A percentile compares a stretch with the other conserved stretches of the same genome.
Conservation (phyloP, 2,888 invertebrate genomes). For the Heliothis peltigera region DNA sequence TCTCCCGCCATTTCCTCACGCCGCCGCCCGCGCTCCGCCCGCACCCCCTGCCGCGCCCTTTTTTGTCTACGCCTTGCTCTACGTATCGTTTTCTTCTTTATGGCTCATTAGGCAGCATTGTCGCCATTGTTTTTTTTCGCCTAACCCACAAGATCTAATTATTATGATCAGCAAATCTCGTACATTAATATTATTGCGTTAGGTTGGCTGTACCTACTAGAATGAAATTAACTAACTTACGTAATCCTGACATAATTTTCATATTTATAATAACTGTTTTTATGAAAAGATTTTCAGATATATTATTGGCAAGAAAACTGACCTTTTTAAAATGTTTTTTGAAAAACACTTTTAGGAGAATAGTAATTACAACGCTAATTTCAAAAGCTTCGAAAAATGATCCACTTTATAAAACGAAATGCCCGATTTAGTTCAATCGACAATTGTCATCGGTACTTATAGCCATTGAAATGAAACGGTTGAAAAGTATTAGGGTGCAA, state of each 20-base stretch:
- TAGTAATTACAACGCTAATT: slow-evolving; percentile 24
- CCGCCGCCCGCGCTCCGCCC: slow-evolving; percentile 74
- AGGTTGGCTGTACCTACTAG: slow-evolving; percentile 22
- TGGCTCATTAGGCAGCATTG: slow-evolving; percentile 90
- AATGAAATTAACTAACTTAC: slow-evolving; percentile 4
- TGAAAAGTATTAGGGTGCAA: slow-evolving; percentile 39
- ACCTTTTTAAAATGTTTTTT: background rate
- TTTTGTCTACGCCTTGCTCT: slow-evolving; percentile 89
- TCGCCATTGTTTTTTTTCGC: slow-evolving; percentile 88
- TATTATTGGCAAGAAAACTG: no score
- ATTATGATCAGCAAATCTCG: slow-evolving; percentile 83
- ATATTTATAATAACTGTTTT: no score
- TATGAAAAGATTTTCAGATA: no score
- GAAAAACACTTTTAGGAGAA: background rate
- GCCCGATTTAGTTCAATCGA: slow-evolving; percentile 49
- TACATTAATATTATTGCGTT: slow-evolving; percentile 68
- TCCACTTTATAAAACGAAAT: slow-evolving; percentile 48
- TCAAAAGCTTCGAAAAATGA: slow-evolving; percentile 18
- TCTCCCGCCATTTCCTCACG: slow-evolving; percentile 89
- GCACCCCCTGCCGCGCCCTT: slow-evolving; percentile 85
- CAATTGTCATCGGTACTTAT: slow-evolving; percentile 58
- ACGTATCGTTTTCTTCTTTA: slow-evolving; percentile 90
- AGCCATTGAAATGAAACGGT: slow-evolving; percentile 45
- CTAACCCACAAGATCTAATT: slow-evolving; percentile 86
- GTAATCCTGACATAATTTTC: background rate